Base-by-base conservation (phyloP, 2,113 vertebrate genomes). In the Pelecanus crispus region DNA sequence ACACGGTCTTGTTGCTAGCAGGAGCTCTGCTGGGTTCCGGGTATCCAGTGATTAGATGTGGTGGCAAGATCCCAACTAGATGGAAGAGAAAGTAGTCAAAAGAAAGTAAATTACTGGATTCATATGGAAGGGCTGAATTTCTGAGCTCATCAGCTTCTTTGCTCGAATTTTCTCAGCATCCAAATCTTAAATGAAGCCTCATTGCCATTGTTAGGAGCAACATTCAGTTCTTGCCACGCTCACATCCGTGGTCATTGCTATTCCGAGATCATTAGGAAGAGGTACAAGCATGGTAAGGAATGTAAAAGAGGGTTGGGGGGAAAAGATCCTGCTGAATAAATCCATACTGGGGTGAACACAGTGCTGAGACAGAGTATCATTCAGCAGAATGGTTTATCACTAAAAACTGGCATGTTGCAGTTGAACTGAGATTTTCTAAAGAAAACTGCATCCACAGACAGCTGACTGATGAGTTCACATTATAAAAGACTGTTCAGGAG, bases 381-480 rank as follows among this genome's bases (percentile, higher is more conserved):
- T 95, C 56, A 84, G 87, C 31, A 73, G 81, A 45, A 84, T 45
- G 49, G 75, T 93, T 95, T 61, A 70, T 77, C 77, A 40, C 66
- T 62, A 61, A 55, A 56, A 66, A 86, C 84, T 82, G 86, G 87
- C 90, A 71, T 61, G 66, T n/a, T 66, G 91, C 83, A 85, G 66
- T 36, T 63, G 45, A 66, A 77, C 50, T 38, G 81, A 84, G 80
- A 21, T 59, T 96, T 96, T 96, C 94, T 97, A 96, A 90, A 93
- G 91, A 67, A 72, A 90, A 88, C 73, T 68, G 49, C 95, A 81
- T 77, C 94, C 81, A 32, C 71, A 81, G 85, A 79, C 92, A 75
- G 86, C 96, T 94, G 93, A 96, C 63, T 96, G 83, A 96, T 96
- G 94, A 95, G 94, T 98, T 98, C 95, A 94, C 79, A 52, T 94